Evolutionary conservation across 2,888 invertebrate species (phyloP), one percentile per base, ranked within the genome.

Genomic region (Xanthorhoe spadicearia): DNA sequence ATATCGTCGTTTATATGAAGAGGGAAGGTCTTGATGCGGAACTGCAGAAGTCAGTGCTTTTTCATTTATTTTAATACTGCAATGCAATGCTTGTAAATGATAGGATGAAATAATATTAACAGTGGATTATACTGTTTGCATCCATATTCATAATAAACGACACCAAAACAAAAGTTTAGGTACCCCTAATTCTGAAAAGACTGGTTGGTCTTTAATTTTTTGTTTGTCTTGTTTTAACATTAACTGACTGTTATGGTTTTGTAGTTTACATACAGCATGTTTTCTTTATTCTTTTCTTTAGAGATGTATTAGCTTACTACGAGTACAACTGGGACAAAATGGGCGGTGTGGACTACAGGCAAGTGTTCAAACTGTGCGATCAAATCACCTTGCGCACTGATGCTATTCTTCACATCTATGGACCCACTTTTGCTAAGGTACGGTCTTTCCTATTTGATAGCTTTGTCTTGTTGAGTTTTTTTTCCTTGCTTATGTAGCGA

Each of bases 311-410:
- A 13, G 77, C 79, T 0, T 86, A 88, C 69, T 91, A 89, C 69
- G 83, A 83, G 53, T 85, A 85, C 71, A 87, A 82, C 56, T 91
- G 91, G 91, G 84, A 88, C 35, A 89, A 85, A 72, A 89, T 83
- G 81, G 87, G 88, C 0, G 90, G 90, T 3, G 80, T 87, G 23
- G 84, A 90, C 70, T 88, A 86, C 68, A 78, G 86, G 3, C 82
- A 78, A 10, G 80, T 91, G 15, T 76, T 91, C 35, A 91, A 91
- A 64, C 79, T 89, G 0, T 91, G 90, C 58, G 83, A 88, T 53
- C 91, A 90, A 70, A 87, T 91, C 62, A 87, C 90, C 0, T 73
- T 91, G 2, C 80, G 91, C 0, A 87, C 90, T 0, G 91, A 91
- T 52, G 86, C 86, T 8, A 90, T 90, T 23, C 68, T 89, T 8